Conservation (phyloP, 2,888 invertebrate species). For the Pseudolycoriella hygida region DNA sequence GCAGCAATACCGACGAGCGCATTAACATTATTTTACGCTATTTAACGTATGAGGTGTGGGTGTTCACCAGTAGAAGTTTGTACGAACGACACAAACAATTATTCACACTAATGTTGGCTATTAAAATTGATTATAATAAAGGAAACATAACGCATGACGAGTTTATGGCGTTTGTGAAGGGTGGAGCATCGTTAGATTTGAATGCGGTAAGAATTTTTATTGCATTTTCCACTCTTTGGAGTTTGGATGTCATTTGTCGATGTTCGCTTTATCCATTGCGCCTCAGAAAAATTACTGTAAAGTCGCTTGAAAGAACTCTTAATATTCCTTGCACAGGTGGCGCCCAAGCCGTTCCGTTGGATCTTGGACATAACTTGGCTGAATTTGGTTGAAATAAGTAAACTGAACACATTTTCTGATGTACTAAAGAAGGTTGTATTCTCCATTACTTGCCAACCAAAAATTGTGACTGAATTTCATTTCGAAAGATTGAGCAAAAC, state of each 20-base stretch:
- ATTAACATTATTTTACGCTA: conserved; percentile 77
- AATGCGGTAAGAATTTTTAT: conserved; percentile 57
- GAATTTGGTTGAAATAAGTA: conserved; percentile 85
- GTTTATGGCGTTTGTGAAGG: conserved; percentile 90
- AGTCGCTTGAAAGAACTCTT: too few species aligned
- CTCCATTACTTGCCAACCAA: too few species aligned
- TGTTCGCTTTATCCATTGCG: too few species aligned
- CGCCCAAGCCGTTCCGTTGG: conserved; percentile 87
- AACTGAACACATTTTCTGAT: conserved; percentile 59
- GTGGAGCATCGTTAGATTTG: conserved; percentile 83
- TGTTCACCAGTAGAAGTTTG: conserved; percentile 76
- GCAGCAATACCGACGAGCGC: conserved; percentile 65
- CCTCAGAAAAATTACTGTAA: too few species aligned
- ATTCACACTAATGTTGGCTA: conserved; percentile 84
- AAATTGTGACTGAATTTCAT: too few species aligned
- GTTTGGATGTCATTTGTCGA: too few species aligned
- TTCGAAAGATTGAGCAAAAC: conserved; percentile 50
- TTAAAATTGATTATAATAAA: conserved; percentile 83
- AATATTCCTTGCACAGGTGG: too few species aligned
- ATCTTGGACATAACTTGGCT: conserved; percentile 92
- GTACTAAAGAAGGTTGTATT: conserved; percentile 51
- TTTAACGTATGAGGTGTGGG: conserved; percentile 83
- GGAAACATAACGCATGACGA: conserved; percentile 72
- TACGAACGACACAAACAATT: conserved; percentile 86
- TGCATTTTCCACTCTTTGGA: too few species aligned